Base-by-base conservation (phyloP, 2,888 invertebrate genomes). In the Andrena dorsata region DNA sequence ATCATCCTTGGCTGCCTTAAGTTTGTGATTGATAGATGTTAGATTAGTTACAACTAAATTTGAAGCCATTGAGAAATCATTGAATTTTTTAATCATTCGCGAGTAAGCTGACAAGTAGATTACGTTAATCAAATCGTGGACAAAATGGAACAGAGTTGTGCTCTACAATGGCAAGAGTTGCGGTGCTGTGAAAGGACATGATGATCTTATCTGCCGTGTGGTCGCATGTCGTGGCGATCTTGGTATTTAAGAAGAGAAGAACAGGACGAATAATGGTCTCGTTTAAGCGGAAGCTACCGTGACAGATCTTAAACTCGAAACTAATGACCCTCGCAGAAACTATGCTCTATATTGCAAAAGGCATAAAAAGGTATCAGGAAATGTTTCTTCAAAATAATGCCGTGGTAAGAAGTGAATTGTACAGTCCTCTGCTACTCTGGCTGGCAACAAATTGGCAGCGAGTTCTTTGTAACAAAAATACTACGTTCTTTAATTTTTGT, bases 261-360 rank as follows among this genome's bases (percentile, higher is more conserved):
- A 47, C 10, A n/a, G n/a, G 20, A 35, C 58, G 30, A 60, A 63
- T 26, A 35, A 35, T 72, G 41, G 30, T 65, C 60, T 53, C 61
- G 16, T 53, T 68, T 63, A 47, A 78, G 32, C 56, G 10, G 30
- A 20, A 49, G 13, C 66, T 63, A 51, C 41, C 49, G 61, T 60
- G 64, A 68, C 69, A 56, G 58, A 78, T 41, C 65, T 81, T 63
- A 51, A 68, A 68, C 56, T 49, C 20, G 64, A 51, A 66, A 47
- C 63, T 77, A 80, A 80, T 64, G 72, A 64, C 30, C 58, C 49
- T 20, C 30, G 51, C 28, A 30, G 66, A n/a, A 66, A 65, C 56
- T 63, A 64, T 4, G 10, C 6, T 66, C 23, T 16, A 3, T 8
- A 30, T 1, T 28, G 30, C 23, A 41, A 74, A 26, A 53, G 26